These are phyloP conservation scores for Platycnemis pennipes DNA, from an alignment of 2,888 invertebrate species.

Conservation along the genomic window DNA sequence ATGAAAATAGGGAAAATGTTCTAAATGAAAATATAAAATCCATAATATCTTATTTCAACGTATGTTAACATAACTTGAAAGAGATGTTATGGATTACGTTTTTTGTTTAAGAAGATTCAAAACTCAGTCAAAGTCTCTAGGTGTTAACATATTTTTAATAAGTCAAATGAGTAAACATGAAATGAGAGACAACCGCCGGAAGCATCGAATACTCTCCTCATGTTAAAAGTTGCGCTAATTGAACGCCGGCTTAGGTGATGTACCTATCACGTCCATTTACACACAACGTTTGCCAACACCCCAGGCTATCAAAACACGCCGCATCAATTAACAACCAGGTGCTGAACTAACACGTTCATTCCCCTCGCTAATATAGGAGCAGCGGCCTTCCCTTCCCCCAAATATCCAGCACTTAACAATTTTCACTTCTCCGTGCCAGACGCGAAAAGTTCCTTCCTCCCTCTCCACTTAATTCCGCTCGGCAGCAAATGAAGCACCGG, in stretches of 20 bases:
- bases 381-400: not conserved
- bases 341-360: constrained; percentile 11
- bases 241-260: not conserved
- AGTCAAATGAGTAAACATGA: too few relatives aligned
- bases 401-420: not conserved
- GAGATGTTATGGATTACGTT: too few relatives aligned
- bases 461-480: not conserved
- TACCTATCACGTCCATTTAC: not conserved
- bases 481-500: not conserved
- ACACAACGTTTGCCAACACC: not conserved
- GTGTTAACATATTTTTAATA: too few relatives aligned
- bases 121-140: too few relatives aligned
- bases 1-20: too few relatives aligned
- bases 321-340: not conserved
- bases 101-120: too few relatives aligned
- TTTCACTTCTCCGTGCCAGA: not conserved
- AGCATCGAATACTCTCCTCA: not conserved
- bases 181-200: too few relatives aligned
- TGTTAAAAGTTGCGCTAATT: not conserved
- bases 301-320: not conserved
- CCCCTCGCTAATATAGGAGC: not conserved
- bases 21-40: too few relatives aligned
- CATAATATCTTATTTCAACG: too few relatives aligned
- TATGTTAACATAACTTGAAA: too few relatives aligned
- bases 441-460: not conserved